These are phyloP conservation scores for Rhineura floridana DNA, from an alignment of 2,113 vertebrate genomes.

Conservation along the genomic window DNA sequence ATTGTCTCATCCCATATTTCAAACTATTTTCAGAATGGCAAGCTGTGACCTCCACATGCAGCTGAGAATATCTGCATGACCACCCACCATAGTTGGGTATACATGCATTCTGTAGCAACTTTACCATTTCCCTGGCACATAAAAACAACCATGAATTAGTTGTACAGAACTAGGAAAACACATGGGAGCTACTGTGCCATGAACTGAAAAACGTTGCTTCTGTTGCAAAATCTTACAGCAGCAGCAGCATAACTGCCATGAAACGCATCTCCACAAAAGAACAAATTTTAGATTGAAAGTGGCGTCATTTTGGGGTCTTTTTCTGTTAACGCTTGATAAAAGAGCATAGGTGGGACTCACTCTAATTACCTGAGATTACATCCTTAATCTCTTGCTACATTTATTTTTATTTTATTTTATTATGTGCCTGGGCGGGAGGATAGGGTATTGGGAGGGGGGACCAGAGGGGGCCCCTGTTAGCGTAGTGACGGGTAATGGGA, in stretches of 20 bases:
- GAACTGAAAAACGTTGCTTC: background rate
- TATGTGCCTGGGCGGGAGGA: too few species aligned
- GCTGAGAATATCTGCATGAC: background rate
- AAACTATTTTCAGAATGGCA: background rate
- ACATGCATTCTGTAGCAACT: background rate
- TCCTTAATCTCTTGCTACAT: too few species aligned
- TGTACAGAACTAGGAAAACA: background rate
- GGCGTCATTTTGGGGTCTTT: too few species aligned
- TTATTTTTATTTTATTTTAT: too few species aligned
- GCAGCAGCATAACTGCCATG: background rate
- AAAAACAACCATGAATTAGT: background rate
- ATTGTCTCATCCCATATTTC: background rate
- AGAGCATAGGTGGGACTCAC: background rate
- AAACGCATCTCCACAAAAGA: background rate
- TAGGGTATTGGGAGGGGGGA: too few species aligned
- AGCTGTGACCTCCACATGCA: background rate
- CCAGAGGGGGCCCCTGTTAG: too few species aligned
- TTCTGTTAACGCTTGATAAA: background rate
- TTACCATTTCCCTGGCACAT: background rate
- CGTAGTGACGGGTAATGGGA: too few species aligned
- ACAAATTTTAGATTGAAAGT: background rate
- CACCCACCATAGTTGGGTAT: too few species aligned
- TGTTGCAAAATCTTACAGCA: background rate
- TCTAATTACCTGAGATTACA: background rate
- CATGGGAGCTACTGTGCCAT: background rate